These are phyloP conservation scores for Syndactyla subalaris DNA, from an alignment of 2,797 vertebrate genomes.

Conservation along the genomic window DNA sequence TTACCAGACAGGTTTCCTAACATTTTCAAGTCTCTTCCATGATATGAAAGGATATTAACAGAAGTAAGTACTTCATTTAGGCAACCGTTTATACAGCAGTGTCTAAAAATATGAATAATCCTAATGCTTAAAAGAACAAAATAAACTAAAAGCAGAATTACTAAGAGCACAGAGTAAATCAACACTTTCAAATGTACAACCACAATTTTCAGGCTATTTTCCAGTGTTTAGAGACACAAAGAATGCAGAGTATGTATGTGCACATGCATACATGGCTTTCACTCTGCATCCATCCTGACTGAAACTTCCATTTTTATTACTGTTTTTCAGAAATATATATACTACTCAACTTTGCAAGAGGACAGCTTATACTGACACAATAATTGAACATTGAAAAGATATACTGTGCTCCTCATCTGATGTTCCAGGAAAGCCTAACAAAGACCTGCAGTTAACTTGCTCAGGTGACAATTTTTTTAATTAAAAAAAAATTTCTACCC, in stretches of 20 bases:
- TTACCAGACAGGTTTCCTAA: background rate
- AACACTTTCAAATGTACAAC: background rate
- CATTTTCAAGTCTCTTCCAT: background rate
- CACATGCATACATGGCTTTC: accelerated
- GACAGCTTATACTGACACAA: background rate
- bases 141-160: background rate
- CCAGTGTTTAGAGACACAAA: background rate
- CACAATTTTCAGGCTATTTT: background rate
- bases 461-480: background rate
- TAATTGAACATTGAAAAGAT: background rate
- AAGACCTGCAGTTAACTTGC: background rate
- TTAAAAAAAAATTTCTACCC: background rate
- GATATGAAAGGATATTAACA: background rate
- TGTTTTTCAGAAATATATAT: background rate
- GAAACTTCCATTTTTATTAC: background rate
- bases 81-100: background rate
- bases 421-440: background rate
- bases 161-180: background rate
- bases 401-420: background rate
- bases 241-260: accelerated
- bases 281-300: background rate
- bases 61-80: background rate
- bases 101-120: background rate
- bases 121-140: background rate
- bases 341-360: background rate